Evolutionary conservation across 2,888 invertebrate species (phyloP), one percentile per base, ranked within the genome.

Genomic region (Stenichneumon culpator): DNA sequence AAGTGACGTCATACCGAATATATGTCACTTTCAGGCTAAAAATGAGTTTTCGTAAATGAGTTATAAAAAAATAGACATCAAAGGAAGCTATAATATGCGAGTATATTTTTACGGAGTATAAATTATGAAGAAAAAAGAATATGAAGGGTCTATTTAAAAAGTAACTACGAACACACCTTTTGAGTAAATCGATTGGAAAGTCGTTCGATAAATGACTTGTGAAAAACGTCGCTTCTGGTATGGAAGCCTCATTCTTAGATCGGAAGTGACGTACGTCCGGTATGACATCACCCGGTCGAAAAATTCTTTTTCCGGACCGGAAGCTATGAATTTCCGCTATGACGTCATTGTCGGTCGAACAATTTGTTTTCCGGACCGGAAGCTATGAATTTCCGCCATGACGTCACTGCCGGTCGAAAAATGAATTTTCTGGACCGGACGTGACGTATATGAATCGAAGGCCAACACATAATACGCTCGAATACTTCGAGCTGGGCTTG

Each of bases 151-250:
- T 65, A 50, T 4, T 75, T 47, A 7, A 60, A 50, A 81, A 57
- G 32, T 19, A 19, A 60, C 44, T 67, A 57, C 25, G 25, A 47
- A 47, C 54, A 63, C 44, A 63, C 7, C 47, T 52, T 47, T 65
- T 50, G 50, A 28, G 67, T 73, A 25, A 19, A 11, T 32, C 32
- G 50, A 78, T 60, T 86, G 68, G 82, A 86, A 86, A 86, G 84
- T 79, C 65, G 68, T 68, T 86, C 84, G 82, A 73, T 80, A 86
- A 47, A 16, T 47, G 14, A 16, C 44, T 3, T 4, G 44, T 16
- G 16, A 16, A 47, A 16, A 16, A 47, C 16, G 16, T 47, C 44
- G 3, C 16, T 16, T 47, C 16, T 2, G 44, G 16, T 47, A 0
- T 4, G 44, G 3, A 16, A 1, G 16, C 4, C 3, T 47, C 3